Base-by-base conservation (phyloP, 2,113 vertebrate genomes). In the Corythoichthys haematopterus region DNA sequence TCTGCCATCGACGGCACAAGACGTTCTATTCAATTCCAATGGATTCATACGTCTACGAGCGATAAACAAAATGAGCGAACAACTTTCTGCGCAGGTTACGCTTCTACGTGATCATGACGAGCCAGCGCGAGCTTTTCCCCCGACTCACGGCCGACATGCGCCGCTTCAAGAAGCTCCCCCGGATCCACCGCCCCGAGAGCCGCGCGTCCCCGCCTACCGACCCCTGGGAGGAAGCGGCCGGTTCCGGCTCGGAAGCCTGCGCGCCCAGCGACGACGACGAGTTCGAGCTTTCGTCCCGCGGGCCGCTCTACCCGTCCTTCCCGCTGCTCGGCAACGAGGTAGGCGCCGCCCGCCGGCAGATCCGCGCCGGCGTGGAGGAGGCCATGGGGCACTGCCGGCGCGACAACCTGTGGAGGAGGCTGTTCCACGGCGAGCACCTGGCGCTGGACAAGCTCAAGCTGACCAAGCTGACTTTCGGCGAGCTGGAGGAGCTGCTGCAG, bases 81-180 rank as follows among this genome's bases (percentile, higher is more conserved):
- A 28, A 28, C 20, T 28, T 28, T 28, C 20, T 1, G 20, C 56
- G 36, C 70, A 99, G 97, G 86, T 80, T 99, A 9, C 91, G 90
- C 55, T 99, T 95, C 88, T 98, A 95, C 0, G 94, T 99, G 80
- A 94, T 98, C 83, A 98, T 98, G 93, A 98, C 97, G 0, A 99
- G 96, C 85, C 96, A 98, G 85, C 91, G 96, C 65, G 96, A 98
- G 81, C 91, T 98, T 6, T 99, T 99, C 57, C 97, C 97, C 0
- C 93, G 95, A 57, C 93, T 99, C 70, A 98, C 96, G 0, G 94
- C 94, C 0, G 97, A 99, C 72, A 93, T 98, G 94, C 91, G 93
- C 0, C 94, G 97, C 58, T 96, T 99, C 76, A 95, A 94, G 86
- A 98, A 98, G 85, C 92, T 97, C 9, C 93, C 95, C 0, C 93